Evolutionary conservation across 1,140 invertebrate species (phyloP).

Genomic region (Bombyx mandarina): DNA sequence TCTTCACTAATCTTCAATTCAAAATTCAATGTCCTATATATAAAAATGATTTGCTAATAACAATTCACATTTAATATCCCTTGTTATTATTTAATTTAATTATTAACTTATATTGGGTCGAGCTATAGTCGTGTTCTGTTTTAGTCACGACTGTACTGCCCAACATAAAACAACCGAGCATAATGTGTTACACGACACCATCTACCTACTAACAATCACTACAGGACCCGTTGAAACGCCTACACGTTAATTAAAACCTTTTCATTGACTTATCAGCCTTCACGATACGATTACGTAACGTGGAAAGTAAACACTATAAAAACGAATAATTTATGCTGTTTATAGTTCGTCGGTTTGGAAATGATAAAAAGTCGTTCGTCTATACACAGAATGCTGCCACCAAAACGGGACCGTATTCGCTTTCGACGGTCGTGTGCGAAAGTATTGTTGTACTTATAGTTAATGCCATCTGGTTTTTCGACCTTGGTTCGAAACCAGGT

Average conservation of each 20-base stretch:
- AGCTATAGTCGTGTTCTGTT: too few species aligned
- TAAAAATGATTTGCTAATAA: neutral
- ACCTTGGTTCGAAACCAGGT: conserved; percentile 37
- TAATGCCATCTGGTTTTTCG: conserved; percentile 37
- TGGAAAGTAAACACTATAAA: conserved; percentile 47
- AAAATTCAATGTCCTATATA: neutral
- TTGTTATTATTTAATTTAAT: too few species aligned
- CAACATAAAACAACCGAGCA: conserved; percentile 1
- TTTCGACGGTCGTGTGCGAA: conserved; percentile 49
- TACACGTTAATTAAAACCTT: conserved; percentile 48
- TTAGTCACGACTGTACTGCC: too few species aligned
- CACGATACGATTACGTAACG: conserved; percentile 41
- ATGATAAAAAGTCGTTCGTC: conserved; percentile 55
- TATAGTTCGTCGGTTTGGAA: conserved; percentile 52
- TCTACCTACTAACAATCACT: conserved; percentile 5
- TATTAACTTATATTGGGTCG: too few species aligned
- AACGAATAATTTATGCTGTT: conserved; percentile 31
- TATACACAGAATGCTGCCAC: conserved; percentile 50
- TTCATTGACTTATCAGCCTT: conserved; percentile 41
- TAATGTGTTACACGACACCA: neutral
- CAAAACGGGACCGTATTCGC: conserved; percentile 44
- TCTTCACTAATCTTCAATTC: too few species aligned
- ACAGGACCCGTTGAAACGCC: conserved; percentile 18
- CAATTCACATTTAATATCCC: neutral
- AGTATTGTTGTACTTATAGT: conserved; percentile 32